Base-by-base conservation (phyloP, 1,140 invertebrate genomes). In the Triops longicaudatus region DNA sequence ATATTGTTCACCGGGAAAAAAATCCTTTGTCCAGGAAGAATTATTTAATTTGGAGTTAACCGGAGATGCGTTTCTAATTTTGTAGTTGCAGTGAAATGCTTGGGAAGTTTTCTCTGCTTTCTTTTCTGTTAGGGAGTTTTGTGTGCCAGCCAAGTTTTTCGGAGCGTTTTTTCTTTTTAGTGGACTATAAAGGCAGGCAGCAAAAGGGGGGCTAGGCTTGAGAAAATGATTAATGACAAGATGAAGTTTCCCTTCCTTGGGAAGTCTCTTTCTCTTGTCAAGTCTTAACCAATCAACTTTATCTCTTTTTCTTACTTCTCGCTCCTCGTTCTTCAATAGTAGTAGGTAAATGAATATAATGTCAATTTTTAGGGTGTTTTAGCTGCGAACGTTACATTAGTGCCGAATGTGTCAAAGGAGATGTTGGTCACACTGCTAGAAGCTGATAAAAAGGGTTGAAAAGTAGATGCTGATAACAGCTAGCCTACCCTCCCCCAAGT, bases 241-340 rank as follows among this genome's bases (percentile, higher is more conserved):
- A 63, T 63, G 50, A 63, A 63, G 50, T 63, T 63, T 63, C 22
- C 50, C 50, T 22, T 10, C 50, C 50, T 22, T 22, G 50, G 50
- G 50, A 63, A 63, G 17, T 63, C 50, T 63, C 17, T 63, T 63
- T 63, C 14, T 63, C 50, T 63, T 63, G 50, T 63, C 50, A 63
- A 63, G 50, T 63, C 50, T 63, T 63, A 63, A 63, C 50, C 50
- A 63, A 63, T 63, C 50, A 63, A 63, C 50, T 63, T 63, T 63
- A 17, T 63, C n/a, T 63, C 17, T 63, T 63, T 63, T 63, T 63
- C 50, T 37, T 7, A 7, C 31, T 37, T 37, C 31, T 37, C 31
- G 31, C 31, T 37, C n/a, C n/a, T n/a, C n/a, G n/a, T 37, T 37
- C 31, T 7, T 37, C 2, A 4, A 37, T 7, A 7, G 2, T 37